A percentile compares a stretch with the other conserved stretches of the same genome.
Conservation (phyloP, 2,797 vertebrate species). For the Acrossocheilus wenchowensis region DNA sequence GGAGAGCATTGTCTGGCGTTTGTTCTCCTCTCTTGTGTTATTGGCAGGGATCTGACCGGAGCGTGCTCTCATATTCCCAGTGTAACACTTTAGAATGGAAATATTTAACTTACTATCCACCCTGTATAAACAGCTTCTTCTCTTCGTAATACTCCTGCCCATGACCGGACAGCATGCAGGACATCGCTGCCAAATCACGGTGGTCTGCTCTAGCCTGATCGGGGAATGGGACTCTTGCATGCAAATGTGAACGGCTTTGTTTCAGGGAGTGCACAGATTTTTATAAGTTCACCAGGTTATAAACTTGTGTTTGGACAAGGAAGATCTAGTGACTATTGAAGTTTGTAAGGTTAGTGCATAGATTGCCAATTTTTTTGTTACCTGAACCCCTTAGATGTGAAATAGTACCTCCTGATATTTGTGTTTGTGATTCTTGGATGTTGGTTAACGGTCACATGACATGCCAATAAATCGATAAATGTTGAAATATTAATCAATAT, state of each 20-base stretch:
- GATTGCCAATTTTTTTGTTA: background rate
- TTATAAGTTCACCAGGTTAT: background rate
- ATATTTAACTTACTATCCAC: slow-evolving; percentile 43
- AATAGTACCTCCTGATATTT: background rate
- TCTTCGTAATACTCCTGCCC: slow-evolving; percentile 8
- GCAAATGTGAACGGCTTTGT: background rate
- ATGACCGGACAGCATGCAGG: background rate
- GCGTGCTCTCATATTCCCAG: slow-evolving; percentile 43
- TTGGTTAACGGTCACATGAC: too few species aligned
- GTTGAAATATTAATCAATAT: too few species aligned
- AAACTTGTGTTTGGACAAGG: background rate
- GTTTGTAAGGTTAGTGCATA: background rate
- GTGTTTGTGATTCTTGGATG: background rate
- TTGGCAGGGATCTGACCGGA: slow-evolving; percentile 45
- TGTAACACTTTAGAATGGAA: slow-evolving; percentile 50
- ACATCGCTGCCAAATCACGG: background rate
- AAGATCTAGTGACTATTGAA: background rate
- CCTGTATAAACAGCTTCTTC: slow-evolving; percentile 28
- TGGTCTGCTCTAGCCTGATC: background rate
- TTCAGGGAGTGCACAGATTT: background rate
- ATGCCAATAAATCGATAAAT: background rate
- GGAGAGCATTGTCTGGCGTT: slow-evolving; percentile 19
- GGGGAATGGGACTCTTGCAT: background rate
- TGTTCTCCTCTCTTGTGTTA: slow-evolving; percentile 39
- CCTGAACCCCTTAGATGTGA: background rate